Percentiles rank a stretch among this genome's conserved stretches.
phyloP scores from a whole-genome alignment of 2,113 vertebrate genomes.

The Cyprinus carpio region DNA sequence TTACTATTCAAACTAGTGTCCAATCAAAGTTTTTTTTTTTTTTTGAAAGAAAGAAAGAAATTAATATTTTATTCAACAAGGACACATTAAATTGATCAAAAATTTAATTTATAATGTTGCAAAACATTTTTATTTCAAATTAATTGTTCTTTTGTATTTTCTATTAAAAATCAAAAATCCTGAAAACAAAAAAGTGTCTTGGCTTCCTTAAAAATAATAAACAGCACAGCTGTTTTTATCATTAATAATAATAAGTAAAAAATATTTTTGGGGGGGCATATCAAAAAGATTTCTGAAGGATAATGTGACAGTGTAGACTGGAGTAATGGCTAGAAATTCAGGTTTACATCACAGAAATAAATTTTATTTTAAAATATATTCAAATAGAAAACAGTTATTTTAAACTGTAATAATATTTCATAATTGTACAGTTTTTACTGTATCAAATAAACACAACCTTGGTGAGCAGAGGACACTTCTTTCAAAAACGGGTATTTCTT shows the following conservation, averaged over 20 bases:
- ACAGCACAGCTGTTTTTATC: background rate
- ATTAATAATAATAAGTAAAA: background rate
- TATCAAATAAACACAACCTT: background rate
- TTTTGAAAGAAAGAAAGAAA: no score
- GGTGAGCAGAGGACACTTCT: background rate
- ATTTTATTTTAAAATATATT: background rate
- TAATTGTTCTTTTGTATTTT: background rate
- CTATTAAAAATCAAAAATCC: background rate
- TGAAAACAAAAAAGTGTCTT: background rate
- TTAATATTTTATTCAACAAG: no score
- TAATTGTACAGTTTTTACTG: background rate
- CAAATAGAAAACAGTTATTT: background rate
- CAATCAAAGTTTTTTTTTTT: no score
- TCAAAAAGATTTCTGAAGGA: background rate
- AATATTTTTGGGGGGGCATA: background rate
- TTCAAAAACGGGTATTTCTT: no score
- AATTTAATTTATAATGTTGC: no score
- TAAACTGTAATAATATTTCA: background rate
- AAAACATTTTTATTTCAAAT: no score
- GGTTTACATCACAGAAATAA: background rate
- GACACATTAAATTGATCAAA: no score
- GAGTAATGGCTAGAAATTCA: background rate
- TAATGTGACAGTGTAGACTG: background rate
- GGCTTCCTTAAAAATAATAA: background rate
- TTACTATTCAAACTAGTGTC: no score